Evolutionary conservation across 2,797 vertebrate species (phyloP).

Genomic region (Cottoperca gobio): DNA sequence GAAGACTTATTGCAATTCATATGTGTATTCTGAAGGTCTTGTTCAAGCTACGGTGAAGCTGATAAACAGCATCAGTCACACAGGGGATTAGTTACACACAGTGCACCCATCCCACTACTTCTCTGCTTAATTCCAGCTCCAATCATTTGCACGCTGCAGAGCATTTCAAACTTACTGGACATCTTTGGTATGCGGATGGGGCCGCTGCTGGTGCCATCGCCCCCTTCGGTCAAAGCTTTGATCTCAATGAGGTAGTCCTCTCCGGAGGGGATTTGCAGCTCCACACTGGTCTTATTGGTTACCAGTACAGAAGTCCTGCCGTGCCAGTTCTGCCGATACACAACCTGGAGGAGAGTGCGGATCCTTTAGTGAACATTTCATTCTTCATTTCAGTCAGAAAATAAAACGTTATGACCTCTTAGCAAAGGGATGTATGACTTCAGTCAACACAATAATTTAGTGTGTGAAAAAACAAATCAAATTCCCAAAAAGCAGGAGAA

Average conservation of each 20-base stretch:
- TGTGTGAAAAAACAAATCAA: constrained; percentile 11
- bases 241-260: constrained; percentile 93
- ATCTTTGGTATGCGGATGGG: constrained; percentile 92
- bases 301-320: constrained; percentile 86
- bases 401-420: background rate
- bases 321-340: constrained; percentile 90
- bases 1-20: constrained; percentile 21
- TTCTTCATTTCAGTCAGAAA: background rate
- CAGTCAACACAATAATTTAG: background rate
- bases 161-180: constrained; percentile 85
- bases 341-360: constrained; percentile 78
- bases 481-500: background rate
- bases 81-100: constrained; percentile 57
- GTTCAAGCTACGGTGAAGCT: constrained; percentile 41
- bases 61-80: constrained; percentile 61
- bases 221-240: constrained; percentile 89
- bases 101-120: constrained; percentile 39
- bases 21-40: constrained; percentile 35
- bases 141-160: constrained; percentile 46
- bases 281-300: constrained; percentile 91
- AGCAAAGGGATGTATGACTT: background rate
- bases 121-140: constrained; percentile 42
- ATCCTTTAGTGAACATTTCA: background rate
- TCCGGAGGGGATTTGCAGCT: constrained; percentile 88
- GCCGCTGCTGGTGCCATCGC: constrained; percentile 91